Conservation (phyloP, 2,797 vertebrate species). For the Paedocypris micromegethes region DNA sequence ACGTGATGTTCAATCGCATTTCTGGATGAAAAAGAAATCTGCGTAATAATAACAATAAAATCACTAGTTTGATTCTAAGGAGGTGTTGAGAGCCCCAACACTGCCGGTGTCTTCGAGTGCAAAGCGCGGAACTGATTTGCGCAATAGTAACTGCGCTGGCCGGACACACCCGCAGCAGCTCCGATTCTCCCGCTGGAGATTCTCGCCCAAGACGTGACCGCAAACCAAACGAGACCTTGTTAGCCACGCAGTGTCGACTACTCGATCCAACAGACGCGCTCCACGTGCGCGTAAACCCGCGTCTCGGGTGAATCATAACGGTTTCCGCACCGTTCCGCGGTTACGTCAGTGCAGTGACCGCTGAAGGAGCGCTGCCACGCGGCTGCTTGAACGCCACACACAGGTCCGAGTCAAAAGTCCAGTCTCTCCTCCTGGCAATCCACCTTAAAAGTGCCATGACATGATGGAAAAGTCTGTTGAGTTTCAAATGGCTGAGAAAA, state of each 20-base stretch:
- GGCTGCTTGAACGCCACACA: constrained; percentile 27
- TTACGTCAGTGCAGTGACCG: constrained; percentile 5
- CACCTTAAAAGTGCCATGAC: not conserved
- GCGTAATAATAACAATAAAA: constrained; percentile 20
- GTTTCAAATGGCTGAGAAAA: not conserved
- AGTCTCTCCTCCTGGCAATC: constrained; percentile 6
- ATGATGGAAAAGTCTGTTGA: constrained; percentile 5
- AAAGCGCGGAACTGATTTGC: constrained; percentile 31
- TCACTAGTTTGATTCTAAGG: constrained; percentile 47
- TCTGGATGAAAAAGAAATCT: constrained; percentile 7
- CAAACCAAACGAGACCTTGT: constrained; percentile 37
- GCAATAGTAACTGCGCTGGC: constrained; percentile 48
- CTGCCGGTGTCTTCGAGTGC: constrained; percentile 30
- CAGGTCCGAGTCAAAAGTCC: constrained; percentile 12
- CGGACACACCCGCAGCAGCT: constrained; percentile 44
- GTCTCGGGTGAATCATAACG: constrained; percentile 33
- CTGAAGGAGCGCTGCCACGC: constrained; percentile 20
- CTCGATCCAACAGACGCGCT: constrained; percentile 16
- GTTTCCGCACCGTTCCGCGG: constrained; percentile 30
- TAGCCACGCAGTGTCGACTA: constrained; percentile 1
- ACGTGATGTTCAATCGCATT: constrained; percentile 45
- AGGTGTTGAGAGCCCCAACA: constrained; percentile 46
- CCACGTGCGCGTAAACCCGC: constrained; percentile 12
- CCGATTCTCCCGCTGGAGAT: constrained; percentile 16
- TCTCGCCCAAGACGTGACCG: constrained; percentile 24